phyloP scores from a whole-genome alignment of 2,888 invertebrate genomes.

The Tinea semifulvella region DNA sequence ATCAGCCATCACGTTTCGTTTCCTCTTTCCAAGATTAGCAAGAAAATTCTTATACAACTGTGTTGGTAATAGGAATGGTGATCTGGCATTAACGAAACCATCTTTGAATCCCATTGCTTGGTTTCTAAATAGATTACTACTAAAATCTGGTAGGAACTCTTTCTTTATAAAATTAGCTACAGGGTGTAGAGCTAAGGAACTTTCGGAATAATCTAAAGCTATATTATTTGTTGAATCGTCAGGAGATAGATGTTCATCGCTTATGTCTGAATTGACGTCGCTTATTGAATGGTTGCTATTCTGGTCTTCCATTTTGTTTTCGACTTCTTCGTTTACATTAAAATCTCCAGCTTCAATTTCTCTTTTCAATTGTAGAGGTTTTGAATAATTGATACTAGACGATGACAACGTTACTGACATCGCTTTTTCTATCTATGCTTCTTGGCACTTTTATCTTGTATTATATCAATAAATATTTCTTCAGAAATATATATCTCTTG shows the following conservation, averaged over 20 bases:
- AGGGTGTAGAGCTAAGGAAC: constrained; percentile 45
- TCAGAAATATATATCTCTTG: constrained; percentile 23
- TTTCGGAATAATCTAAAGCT: constrained; percentile 51
- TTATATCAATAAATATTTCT: constrained; percentile 39
- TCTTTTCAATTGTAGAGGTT: constrained; percentile 50
- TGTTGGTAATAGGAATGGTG: constrained; percentile 74
- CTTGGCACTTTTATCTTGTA: constrained; percentile 27
- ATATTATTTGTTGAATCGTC: constrained; percentile 36
- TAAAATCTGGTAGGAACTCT: constrained; percentile 56
- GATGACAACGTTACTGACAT: constrained; percentile 56
- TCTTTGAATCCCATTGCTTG: constrained; percentile 51
- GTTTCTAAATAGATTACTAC: constrained; percentile 47
- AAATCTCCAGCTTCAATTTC: constrained; percentile 41
- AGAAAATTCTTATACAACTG: constrained; percentile 83
- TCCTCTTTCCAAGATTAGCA: constrained; percentile 67
- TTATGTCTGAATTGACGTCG: constrained; percentile 50
- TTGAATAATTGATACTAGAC: constrained; percentile 32
- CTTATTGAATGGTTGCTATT: constrained; percentile 44
- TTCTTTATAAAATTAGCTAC: constrained; percentile 61
- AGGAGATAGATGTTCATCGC: constrained; percentile 45
- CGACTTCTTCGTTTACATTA: constrained; percentile 24
- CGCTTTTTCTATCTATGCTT: constrained; percentile 15
- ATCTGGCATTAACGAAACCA: constrained; percentile 40
- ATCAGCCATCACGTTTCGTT: constrained; percentile 46
- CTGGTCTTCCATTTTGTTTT: constrained; percentile 38